These are phyloP conservation scores for Drosophila tripunctata DNA, from an alignment of 2,888 invertebrate species.

Conservation along the genomic window DNA sequence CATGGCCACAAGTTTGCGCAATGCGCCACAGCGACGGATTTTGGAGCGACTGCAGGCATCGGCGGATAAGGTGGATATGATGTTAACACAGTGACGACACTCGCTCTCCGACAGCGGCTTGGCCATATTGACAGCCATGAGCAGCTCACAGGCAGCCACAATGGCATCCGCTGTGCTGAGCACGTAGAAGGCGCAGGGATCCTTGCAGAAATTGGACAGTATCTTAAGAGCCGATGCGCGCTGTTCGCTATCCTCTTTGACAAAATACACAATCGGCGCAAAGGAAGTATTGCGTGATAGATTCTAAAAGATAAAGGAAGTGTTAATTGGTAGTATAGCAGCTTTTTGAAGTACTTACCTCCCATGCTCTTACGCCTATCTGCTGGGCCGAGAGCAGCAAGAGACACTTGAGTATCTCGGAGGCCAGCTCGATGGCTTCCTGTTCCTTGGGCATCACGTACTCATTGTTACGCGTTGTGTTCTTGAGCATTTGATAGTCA, in stretches of 20 bases:
- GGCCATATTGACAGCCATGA: constrained; percentile 76
- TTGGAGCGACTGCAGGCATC: constrained; percentile 84
- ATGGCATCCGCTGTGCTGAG: constrained; percentile 82
- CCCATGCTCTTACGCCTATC: constrained; percentile 72
- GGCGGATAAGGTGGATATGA: constrained; percentile 81
- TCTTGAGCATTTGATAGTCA: constrained; percentile 81
- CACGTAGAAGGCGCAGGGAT: constrained; percentile 73
- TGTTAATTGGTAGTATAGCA: no score
- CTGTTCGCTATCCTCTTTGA: constrained; percentile 78
- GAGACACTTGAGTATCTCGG: constrained; percentile 82
- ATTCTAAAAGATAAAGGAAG: not conserved
- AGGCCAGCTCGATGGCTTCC: constrained; percentile 73
- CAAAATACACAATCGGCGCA: constrained; percentile 81
- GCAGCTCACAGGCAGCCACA: constrained; percentile 81
- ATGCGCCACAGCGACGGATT: constrained; percentile 82
- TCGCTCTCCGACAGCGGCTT: constrained; percentile 80
- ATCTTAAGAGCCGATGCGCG: constrained; percentile 80
- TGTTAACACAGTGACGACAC: constrained; percentile 81
- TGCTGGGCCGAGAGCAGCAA: constrained; percentile 78
- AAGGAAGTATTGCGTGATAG: constrained; percentile 69
- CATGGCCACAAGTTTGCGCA: constrained; percentile 81
- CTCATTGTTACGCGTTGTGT: constrained; percentile 69
- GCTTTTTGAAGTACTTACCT: constrained; percentile 70
- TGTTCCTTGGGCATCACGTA: constrained; percentile 80
- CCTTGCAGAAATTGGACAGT: constrained; percentile 83